These are phyloP conservation scores for Cheilosia vernalis DNA, from an alignment of 2,888 invertebrate genomes.

Conservation along the genomic window DNA sequence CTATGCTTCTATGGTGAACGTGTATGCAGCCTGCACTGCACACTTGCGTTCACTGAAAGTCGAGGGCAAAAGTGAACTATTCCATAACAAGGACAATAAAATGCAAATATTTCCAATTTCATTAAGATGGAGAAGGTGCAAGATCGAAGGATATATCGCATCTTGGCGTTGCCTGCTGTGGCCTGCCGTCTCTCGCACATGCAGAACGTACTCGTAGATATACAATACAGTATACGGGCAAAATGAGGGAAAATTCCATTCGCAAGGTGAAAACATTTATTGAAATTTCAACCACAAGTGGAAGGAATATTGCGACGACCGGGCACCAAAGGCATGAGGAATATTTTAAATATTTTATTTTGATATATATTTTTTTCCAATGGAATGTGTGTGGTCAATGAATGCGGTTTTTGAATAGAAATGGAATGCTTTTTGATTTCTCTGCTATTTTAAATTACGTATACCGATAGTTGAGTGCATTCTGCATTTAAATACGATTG, in stretches of 20 bases:
- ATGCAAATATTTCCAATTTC: slow-evolving; percentile 75
- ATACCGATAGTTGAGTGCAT: too few relatives aligned
- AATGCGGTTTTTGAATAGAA: too few relatives aligned
- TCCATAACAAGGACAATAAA: slow-evolving; percentile 73
- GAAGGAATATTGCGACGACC: slow-evolving; percentile 10
- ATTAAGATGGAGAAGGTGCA: slow-evolving; percentile 35
- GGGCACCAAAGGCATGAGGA: not conserved
- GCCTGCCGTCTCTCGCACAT: not conserved
- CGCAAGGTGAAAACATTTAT: slow-evolving; percentile 62
- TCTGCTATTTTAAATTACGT: too few relatives aligned
- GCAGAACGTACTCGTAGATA: not conserved
- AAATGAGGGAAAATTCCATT: slow-evolving; percentile 48
- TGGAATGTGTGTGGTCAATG: too few relatives aligned
- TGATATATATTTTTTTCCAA: too few relatives aligned
- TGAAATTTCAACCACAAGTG: slow-evolving; percentile 57
- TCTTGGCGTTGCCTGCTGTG: slow-evolving; percentile 25
- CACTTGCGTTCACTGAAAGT: slow-evolving; percentile 25
- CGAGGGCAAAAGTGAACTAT: slow-evolving; percentile 64
- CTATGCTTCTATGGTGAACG: slow-evolving; percentile 2
- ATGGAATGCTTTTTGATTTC: too few relatives aligned
- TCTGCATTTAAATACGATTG: too few relatives aligned
- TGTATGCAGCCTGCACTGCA: not conserved
- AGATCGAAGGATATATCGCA: slow-evolving; percentile 36
- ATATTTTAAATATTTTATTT: too few relatives aligned
- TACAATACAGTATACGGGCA: not conserved